phyloP scores from a whole-genome alignment of 2,888 invertebrate genomes.

The Drosophila monieri region DNA sequence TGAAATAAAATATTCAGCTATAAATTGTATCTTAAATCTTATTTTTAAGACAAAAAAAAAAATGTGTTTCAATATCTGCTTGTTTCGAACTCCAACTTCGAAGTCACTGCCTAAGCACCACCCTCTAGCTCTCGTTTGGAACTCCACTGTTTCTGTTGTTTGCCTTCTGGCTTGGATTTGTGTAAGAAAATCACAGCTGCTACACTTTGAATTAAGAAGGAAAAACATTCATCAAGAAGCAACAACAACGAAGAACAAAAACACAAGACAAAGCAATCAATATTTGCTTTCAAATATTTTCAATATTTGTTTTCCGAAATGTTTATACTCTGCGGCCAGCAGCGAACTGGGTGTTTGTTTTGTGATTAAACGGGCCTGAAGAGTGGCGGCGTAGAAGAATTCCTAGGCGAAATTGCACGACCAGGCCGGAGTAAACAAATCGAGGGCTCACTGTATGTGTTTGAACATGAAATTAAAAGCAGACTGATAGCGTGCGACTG shows the following conservation, averaged over 20 bases:
- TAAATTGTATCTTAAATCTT: too few species aligned
- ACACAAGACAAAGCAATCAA: conserved; percentile 5
- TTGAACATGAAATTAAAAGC: conserved; percentile 23
- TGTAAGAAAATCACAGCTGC: conserved; percentile 50
- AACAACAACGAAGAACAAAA: conserved; percentile 2
- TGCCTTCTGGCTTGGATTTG: conserved; percentile 4
- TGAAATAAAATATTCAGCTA: too few species aligned
- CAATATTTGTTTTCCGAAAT: conserved; percentile 57
- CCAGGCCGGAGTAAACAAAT: conserved; percentile 20
- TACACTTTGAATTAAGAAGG: conserved; percentile 26
- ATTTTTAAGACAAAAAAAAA: too few species aligned
- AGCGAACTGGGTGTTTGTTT: conserved; percentile 41
- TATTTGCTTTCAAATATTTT: conserved; percentile 47
- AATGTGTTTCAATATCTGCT: too few species aligned
- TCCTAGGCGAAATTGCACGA: conserved; percentile 49
- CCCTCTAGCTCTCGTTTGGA: neutral
- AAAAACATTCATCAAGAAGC: conserved; percentile 22
- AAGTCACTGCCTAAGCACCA: too few species aligned
- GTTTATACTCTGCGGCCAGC: conserved; percentile 32
- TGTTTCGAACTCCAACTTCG: too few species aligned
- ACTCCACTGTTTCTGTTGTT: neutral
- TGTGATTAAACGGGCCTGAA: conserved; percentile 46
- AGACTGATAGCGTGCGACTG: conserved; percentile 14
- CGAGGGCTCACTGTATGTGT: conserved; percentile 21
- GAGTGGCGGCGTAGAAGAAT: conserved; percentile 24